Conservation (phyloP, 2,113 vertebrate genomes). For the rabbit (Oryctolagus cuniculus) region mOryCun1.1 NC_091438.1:30050001-30050500, state of each 20-base stretch:
- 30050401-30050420: slow-evolving; percentile 35
- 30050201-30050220: slow-evolving; percentile 66
- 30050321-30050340: not conserved
- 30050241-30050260: slow-evolving; percentile 99
- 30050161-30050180: accelerated
- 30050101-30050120: not conserved
- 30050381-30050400: slow-evolving; percentile 16
- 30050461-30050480: slow-evolving; percentile 37
- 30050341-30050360: not conserved
- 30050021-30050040: not conserved
- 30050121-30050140: not conserved
- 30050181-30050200: slow-evolving; percentile 47
- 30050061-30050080: not conserved
- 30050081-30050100: not conserved
- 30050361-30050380: not conserved
- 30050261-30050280: slow-evolving; percentile 97
- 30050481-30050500: not conserved
- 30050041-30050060: not conserved
- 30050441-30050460: slow-evolving; percentile 44
- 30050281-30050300: slow-evolving; percentile 94
- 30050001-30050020: no score
- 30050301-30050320: not conserved
- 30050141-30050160: accelerated
- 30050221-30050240: slow-evolving; percentile 91
- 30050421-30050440: slow-evolving; percentile 19